phyloP scores from a whole-genome alignment of 2,113 vertebrate species.

The Petroica traversi region DNA sequence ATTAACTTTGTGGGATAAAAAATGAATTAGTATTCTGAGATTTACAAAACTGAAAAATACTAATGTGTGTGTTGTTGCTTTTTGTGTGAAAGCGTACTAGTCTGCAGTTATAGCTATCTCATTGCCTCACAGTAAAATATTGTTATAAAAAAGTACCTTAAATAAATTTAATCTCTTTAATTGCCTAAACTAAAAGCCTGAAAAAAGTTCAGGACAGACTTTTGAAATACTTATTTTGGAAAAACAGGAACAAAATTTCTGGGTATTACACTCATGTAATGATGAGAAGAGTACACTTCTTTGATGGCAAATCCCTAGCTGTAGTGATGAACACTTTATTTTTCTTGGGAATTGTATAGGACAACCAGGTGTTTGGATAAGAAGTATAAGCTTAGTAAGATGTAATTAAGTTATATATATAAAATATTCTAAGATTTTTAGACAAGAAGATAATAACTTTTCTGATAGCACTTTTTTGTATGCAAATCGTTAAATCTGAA shows the following conservation, averaged over 20 bases:
- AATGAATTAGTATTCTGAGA: not conserved
- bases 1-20: not conserved
- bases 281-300: not conserved
- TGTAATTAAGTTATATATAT: not conserved
- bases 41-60: not conserved
- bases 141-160: not conserved
- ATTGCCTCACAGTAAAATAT: not conserved
- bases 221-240: not conserved
- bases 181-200: not conserved
- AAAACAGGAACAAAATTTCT: not conserved
- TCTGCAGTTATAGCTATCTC: not conserved
- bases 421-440: not conserved
- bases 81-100: not conserved
- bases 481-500: not conserved
- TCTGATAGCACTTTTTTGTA: not conserved
- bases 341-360: not conserved
- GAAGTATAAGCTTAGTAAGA: not conserved
- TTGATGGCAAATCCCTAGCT: not conserved
- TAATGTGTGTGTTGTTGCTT: not conserved
- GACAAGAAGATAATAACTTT: not conserved
- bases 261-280: not conserved
- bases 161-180: not conserved
- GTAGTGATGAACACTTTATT: not conserved
- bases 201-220: not conserved
- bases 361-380: not conserved